Evolutionary conservation across 2,113 vertebrate species (phyloP).

Genomic region (Apus apus): DNA sequence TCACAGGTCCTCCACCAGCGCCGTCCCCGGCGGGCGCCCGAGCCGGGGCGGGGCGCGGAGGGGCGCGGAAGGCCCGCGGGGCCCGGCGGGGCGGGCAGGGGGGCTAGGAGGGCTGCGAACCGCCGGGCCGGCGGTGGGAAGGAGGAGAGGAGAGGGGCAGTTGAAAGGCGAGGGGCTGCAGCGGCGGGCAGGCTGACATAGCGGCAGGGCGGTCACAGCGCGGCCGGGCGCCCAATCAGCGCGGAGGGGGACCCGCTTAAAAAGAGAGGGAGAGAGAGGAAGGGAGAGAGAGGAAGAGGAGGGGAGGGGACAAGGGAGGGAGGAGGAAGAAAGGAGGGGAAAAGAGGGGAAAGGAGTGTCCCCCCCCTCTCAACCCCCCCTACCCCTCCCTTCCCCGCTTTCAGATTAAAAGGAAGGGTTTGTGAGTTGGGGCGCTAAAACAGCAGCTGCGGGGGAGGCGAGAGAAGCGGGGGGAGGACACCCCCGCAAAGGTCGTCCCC

Average conservation of each 20-base stretch:
- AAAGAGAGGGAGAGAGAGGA: constrained; percentile 30
- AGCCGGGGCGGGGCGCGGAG: neutral
- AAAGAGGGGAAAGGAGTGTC: too few relatives aligned
- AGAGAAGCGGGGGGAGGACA: neutral
- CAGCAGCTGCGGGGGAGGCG: neutral
- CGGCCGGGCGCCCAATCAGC: constrained; percentile 94
- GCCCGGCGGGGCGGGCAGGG: neutral
- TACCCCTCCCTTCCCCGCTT: too few relatives aligned
- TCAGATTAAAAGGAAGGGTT: constrained; percentile 40
- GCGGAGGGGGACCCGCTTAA: constrained; percentile 79
- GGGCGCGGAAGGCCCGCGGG: neutral
- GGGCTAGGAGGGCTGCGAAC: constrained; percentile 71
- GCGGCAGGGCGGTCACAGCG: constrained; percentile 90
- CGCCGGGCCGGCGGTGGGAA: constrained; percentile 85
- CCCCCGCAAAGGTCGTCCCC: neutral
- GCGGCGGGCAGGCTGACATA: constrained; percentile 90
- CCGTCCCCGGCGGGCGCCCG: neutral
- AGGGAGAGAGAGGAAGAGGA: neutral
- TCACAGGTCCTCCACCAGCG: neutral
- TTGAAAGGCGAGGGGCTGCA: constrained; percentile 92
- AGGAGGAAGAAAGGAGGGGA: constrained; percentile 1
- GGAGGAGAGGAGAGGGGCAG: constrained; percentile 89
- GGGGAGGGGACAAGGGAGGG: neutral
- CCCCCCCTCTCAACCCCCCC: too few relatives aligned
- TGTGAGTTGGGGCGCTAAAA: constrained; percentile 42